A percentile compares a stretch with the other conserved stretches of the same genome.
phyloP scores from a whole-genome alignment of 2,113 vertebrate genomes.

The Hypomesus transpacificus region DNA sequence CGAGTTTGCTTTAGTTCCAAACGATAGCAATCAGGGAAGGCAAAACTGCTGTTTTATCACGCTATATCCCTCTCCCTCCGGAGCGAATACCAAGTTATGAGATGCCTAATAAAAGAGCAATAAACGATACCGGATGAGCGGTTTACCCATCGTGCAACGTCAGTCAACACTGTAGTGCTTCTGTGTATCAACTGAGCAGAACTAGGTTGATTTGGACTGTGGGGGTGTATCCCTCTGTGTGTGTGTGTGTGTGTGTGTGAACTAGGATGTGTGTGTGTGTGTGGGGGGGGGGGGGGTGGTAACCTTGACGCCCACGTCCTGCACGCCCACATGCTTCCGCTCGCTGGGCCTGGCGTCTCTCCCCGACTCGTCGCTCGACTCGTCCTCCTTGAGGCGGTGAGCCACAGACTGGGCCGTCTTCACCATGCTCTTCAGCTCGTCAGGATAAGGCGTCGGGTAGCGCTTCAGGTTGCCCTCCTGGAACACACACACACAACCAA shows the following conservation, averaged over 20 bases:
- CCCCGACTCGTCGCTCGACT: slow-evolving; percentile 77
- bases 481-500: neutral
- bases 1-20: too few species aligned
- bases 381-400: slow-evolving; percentile 92
- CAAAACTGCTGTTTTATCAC: too few species aligned
- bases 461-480: slow-evolving; percentile 98
- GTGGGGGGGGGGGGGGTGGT: slow-evolving; percentile 25
- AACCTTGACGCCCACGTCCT: slow-evolving; percentile 89
- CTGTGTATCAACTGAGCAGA: too few species aligned
- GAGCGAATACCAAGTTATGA: too few species aligned
- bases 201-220: too few species aligned
- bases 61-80: too few species aligned
- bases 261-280: neutral
- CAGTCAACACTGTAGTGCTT: too few species aligned
- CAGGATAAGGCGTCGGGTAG: slow-evolving; percentile 96
- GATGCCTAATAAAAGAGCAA: too few species aligned
- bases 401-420: slow-evolving; percentile 98
- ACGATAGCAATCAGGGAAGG: too few species aligned
- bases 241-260: neutral
- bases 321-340: slow-evolving; percentile 78
- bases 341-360: slow-evolving; percentile 77
- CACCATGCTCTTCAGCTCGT: slow-evolving; percentile 99
- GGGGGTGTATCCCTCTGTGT: neutral
- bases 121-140: too few species aligned
- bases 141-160: too few species aligned